These are phyloP conservation scores for Chromis chromis DNA, from an alignment of 2,797 vertebrate genomes.

Conservation along the genomic window DNA sequence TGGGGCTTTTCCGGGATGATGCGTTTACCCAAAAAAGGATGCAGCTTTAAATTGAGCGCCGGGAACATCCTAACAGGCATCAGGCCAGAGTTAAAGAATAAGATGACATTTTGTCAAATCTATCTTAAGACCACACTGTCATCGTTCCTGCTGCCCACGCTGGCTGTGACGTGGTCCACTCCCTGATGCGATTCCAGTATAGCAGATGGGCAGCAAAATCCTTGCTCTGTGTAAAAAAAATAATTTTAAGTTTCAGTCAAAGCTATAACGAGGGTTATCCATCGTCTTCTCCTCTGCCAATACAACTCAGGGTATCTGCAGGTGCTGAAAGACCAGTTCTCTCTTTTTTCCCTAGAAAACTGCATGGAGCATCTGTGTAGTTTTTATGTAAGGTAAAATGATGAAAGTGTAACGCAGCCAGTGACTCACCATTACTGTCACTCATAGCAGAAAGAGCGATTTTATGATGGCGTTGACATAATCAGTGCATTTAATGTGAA, in stretches of 20 bases:
- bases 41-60: constrained; percentile 17
- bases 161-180: constrained; percentile 3
- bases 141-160: background rate
- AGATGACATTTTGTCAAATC: background rate
- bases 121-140: background rate
- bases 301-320: background rate
- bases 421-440: constrained; percentile 1
- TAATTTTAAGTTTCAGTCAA: constrained; percentile 13
- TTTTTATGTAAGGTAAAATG: constrained; percentile 1
- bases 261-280: constrained; percentile 8
- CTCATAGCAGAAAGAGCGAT: constrained; percentile 23
- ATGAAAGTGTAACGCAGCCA: background rate
- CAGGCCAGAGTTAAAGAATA: constrained; percentile 11
- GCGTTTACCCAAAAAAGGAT: background rate
- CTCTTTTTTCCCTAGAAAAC: constrained; percentile 1
- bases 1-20: constrained; percentile 20
- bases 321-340: constrained; percentile 4
- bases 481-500: constrained; percentile 8
- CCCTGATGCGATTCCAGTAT: constrained; percentile 18
- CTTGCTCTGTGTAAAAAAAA: constrained; percentile 10
- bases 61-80: background rate
- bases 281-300: constrained; percentile 10
- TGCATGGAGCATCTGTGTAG: background rate
- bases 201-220: constrained; percentile 38
- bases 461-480: constrained; percentile 1